Base-by-base conservation (phyloP, 2,797 vertebrate genomes). In the Sparidentex hasta region DNA sequence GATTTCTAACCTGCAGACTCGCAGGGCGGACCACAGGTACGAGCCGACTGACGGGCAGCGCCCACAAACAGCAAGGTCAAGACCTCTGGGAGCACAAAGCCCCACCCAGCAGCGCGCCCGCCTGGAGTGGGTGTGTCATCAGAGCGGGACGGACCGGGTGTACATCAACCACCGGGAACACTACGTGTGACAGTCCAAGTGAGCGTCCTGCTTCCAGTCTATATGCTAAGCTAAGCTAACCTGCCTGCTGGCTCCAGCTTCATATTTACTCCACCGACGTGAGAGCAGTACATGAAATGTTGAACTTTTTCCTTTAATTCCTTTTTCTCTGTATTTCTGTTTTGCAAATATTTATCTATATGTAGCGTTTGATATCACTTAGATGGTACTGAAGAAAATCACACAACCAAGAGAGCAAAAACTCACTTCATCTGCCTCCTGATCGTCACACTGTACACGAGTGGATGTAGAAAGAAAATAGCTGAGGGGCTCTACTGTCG, bases 121-220 rank as follows among this genome's bases (percentile, higher is more conserved):
- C 41, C 93, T 94, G 82, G 94, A 96, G 84, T 96, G 95, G 96
- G 90, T 95, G 65, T 95, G 95, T 86, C 96, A 96, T 65, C 95
- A 95, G 85, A 95, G 91, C 0, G 94, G 94, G 56, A 89, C 92
- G 0, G 95, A 96, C 65, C 92, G 65, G 1, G 91, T 96, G 52
- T 95, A 94, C 88, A 95, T 96, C 92, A 96, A 96, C 93, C 95
- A 94, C 84, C 92, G 93, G 27, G 95, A 96, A 85, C 94, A 96
- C 87, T 96, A 96, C 8, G 96, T 96, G 82, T 96, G 90, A 96
- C 13, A 48, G 57, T 25, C 72, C 78, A 66, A 65, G 38, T 77
- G 11, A 68, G 77, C 84, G n/a, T 8, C 4, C n/a, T 29, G 33
- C 55, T 58, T 41, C 46, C 25, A 14, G 4, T 48, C 51, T 27